A percentile compares a stretch with the other conserved stretches of the same genome.
These are phyloP conservation scores for Junco hyemalis DNA, from an alignment of 2,113 vertebrate species.

Conservation along the genomic window DNA sequence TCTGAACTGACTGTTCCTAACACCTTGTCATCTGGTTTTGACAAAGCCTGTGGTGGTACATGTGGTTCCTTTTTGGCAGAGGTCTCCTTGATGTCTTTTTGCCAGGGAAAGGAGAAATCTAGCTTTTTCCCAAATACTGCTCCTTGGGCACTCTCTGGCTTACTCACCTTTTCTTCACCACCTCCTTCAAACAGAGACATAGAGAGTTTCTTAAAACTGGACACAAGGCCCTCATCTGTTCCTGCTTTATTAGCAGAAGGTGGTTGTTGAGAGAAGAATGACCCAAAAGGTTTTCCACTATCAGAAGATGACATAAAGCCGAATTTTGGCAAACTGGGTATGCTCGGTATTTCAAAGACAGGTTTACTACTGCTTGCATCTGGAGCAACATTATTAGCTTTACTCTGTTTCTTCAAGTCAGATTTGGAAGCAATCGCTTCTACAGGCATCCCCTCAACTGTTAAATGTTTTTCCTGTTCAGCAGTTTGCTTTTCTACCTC, in stretches of 20 bases:
- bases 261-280: constrained; percentile 81
- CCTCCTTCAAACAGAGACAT: constrained; percentile 81
- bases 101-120: constrained; percentile 82
- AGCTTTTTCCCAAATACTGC: constrained; percentile 83
- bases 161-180: constrained; percentile 71
- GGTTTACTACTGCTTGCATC: constrained; percentile 61
- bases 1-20: constrained; percentile 37
- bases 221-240: constrained; percentile 77
- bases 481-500: background rate
- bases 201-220: constrained; percentile 87
- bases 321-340: constrained; percentile 76
- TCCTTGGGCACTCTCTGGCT: constrained; percentile 62
- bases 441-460: background rate
- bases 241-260: constrained; percentile 58
- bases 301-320: constrained; percentile 79
- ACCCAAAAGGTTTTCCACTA: constrained; percentile 79
- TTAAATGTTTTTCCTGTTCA: background rate
- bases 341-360: constrained; percentile 78
- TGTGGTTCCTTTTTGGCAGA: constrained; percentile 61
- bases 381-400: background rate
- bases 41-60: constrained; percentile 69
- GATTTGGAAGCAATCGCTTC: background rate
- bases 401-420: background rate
- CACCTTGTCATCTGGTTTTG: constrained; percentile 55
- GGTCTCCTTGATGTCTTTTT: constrained; percentile 70